Evolutionary conservation across 2,797 vertebrate genomes (phyloP).

Genomic region (Mus caroli): DNA sequence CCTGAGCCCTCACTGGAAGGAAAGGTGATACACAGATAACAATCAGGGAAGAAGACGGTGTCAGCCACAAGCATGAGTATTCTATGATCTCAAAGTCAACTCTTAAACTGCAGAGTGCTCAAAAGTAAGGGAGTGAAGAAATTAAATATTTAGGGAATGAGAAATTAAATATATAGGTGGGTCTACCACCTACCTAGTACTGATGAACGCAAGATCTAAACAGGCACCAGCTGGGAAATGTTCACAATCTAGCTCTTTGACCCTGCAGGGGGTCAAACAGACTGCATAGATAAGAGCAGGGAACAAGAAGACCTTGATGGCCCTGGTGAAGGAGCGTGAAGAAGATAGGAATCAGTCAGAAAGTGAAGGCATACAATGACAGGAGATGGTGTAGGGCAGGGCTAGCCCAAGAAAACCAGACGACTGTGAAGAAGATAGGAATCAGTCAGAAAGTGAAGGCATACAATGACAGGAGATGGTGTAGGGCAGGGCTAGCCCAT

Average conservation of each 20-base stretch:
- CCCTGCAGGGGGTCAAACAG: background rate
- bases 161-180: background rate
- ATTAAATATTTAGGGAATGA: conserved; percentile 1
- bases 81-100: background rate
- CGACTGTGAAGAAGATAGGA: background rate
- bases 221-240: background rate
- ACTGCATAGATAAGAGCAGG: background rate
- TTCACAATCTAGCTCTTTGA: background rate
- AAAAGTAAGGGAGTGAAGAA: background rate
- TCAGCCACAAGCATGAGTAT: background rate
- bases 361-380: background rate
- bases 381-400: background rate
- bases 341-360: background rate
- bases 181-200: background rate
- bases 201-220: background rate
- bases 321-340: background rate
- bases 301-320: background rate
- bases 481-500: background rate
- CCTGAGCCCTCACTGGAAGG: background rate
- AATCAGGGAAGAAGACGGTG: background rate
- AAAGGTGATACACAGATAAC: background rate
- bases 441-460: background rate
- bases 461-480: background rate
- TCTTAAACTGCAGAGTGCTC: background rate
- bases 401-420: background rate